Percentiles rank a stretch among this genome's conserved stretches.
phyloP scores from a whole-genome alignment of 1,140 invertebrate genomes.

The Lepidurus apus region DNA sequence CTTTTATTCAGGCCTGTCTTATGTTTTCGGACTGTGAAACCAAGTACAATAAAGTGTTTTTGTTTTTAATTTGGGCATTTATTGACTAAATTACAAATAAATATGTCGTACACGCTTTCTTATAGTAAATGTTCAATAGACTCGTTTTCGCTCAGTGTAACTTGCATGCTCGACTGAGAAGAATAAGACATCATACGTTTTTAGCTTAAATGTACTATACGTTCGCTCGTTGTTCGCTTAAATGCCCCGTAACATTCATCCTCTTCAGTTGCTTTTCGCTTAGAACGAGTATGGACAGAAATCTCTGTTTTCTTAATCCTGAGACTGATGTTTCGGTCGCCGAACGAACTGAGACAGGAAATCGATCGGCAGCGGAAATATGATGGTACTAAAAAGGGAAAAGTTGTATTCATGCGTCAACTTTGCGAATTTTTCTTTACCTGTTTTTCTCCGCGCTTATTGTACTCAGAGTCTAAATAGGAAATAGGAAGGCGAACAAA shows the following conservation, averaged over 20 bases:
- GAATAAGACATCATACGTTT: neutral
- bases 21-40: too few relatives aligned
- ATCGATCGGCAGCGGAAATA: conserved; percentile 92
- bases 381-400: conserved; percentile 61
- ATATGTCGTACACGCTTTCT: too few relatives aligned
- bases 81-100: too few relatives aligned
- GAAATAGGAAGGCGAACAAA: conserved; percentile 45
- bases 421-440: conserved; percentile 34
- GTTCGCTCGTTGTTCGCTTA: neutral
- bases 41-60: too few relatives aligned
- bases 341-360: conserved; percentile 65
- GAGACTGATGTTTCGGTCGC: neutral
- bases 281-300: neutral
- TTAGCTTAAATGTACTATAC: neutral
- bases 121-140: neutral
- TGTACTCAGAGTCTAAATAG: conserved; percentile 79
- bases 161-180: neutral
- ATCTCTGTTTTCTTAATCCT: neutral
- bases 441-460: conserved; percentile 82
- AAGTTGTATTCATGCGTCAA: conserved; percentile 63
- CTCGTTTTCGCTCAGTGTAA: neutral
- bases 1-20: too few relatives aligned
- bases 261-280: neutral
- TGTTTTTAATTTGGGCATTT: too few relatives aligned
- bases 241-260: conserved; percentile 15